Evolutionary conservation across 1,140 invertebrate genomes (phyloP), one percentile per base, ranked within the genome.

Genomic region (Leguminivora glycinivorella): DNA sequence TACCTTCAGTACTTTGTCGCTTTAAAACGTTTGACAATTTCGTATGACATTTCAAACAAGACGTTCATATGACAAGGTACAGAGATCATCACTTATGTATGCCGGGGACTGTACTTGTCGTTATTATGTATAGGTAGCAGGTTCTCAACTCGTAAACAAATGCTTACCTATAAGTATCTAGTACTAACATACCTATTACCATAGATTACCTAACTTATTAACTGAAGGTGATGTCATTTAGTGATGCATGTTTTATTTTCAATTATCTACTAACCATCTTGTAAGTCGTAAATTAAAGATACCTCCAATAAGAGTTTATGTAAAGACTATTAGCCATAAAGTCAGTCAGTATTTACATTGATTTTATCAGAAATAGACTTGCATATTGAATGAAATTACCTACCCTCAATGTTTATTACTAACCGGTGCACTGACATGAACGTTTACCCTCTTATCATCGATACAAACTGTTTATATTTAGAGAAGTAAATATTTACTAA

Each of bases 401-500:
- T 43, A 43, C 40, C 40, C n/a, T 0, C 40, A 43, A 43, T 43
- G 17, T 43, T 43, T 43, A 43, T 43, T 43, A 43, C 6, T 43
- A 4, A 43, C 17, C n/a, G 40, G 34, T 1, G 5, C 40, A 43
- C 0, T 43, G n/a, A 43, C 40, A 43, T 7, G 40, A 43, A 43
- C 40, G 40, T 43, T 17, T 43, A 43, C 40, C 40, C 14, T 43
- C 40, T 43, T 43, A 43, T 43, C 40, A n/a, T n/a, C n/a, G n/a
- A 43, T 43, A 7, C n/a, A 43, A 43, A 17, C 40, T 43, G 40
- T 43, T n/a, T 43, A 43, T 43, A 43, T 43, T 43, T 43, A n/a
- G 14, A 43, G 40, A 43, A 43, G 40, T 43, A 43, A 43, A 43
- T 43, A 43, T 43, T 43, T 43, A 43, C 40, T 17, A 43, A 43